Conservation (phyloP, 2,797 vertebrate species). For the Hydrocynus forskahlii region DNA sequence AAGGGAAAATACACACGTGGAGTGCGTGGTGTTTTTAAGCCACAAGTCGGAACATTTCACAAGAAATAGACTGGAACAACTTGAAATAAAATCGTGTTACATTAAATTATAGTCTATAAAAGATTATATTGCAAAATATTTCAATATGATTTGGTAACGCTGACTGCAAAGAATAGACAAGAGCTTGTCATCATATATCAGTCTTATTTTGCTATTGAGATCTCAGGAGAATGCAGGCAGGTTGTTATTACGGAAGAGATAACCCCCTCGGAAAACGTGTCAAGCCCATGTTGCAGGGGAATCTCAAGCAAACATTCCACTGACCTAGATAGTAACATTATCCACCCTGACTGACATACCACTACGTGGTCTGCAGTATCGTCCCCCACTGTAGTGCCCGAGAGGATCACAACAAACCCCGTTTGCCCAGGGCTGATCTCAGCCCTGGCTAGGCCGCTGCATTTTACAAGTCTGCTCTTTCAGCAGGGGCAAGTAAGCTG, state of each 20-base stretch:
- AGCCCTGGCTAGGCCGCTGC: constrained; percentile 53
- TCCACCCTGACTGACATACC: not conserved
- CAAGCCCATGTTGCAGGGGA: not conserved
- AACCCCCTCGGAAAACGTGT: not conserved
- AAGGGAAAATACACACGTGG: no score
- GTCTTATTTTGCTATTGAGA: not conserved
- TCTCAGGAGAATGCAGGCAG: not conserved
- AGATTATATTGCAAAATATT: no score
- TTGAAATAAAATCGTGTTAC: no score
- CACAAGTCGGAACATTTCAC: no score
- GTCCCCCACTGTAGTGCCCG: not conserved
- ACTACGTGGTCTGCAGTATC: not conserved
- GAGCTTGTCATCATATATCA: not conserved
- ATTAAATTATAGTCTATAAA: no score
- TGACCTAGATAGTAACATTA: not conserved
- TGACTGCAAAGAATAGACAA: not conserved
- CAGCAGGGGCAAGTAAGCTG: constrained; percentile 62
- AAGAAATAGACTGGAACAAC: no score
- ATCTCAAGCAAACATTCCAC: not conserved
- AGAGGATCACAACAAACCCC: constrained; percentile 11
- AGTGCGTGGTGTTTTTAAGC: not conserved
- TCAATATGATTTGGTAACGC: no score
- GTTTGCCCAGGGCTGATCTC: constrained; percentile 7
- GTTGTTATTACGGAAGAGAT: not conserved
- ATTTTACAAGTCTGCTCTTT: constrained; percentile 64